Percentiles rank a stretch among this genome's conserved stretches.
Evolutionary conservation across 2,113 vertebrate species (phyloP).

Genomic region (Ammospiza caudacuta): DNA sequence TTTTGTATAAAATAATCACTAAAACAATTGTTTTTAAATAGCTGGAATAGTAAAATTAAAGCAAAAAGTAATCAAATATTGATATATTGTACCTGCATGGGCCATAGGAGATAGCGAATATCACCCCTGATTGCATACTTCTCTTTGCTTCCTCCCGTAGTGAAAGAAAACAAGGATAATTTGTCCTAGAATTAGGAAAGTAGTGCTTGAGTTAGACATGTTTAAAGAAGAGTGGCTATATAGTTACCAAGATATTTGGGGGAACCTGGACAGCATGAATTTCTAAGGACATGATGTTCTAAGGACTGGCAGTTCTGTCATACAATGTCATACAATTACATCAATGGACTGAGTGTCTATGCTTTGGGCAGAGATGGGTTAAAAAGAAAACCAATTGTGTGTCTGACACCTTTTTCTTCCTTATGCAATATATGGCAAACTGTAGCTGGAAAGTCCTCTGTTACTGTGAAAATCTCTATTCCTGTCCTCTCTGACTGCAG

Average conservation of each 20-base stretch:
- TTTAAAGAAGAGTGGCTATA: neutral
- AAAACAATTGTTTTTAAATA: neutral
- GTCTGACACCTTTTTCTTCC: neutral
- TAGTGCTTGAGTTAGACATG: neutral
- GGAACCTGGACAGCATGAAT: neutral
- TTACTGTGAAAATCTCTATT: neutral
- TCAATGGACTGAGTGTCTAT: neutral
- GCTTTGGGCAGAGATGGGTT: neutral
- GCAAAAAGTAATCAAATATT: neutral
- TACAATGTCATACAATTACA: neutral
- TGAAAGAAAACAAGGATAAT: constrained; percentile 74
- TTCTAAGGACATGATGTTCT: neutral
- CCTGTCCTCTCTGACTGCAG: neutral
- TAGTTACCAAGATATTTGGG: neutral
- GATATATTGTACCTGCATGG: constrained; percentile 70
- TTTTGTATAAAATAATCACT: neutral
- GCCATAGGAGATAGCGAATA: constrained; percentile 74
- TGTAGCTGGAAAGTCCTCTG: neutral
- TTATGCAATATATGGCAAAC: neutral
- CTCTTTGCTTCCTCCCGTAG: constrained; percentile 63
- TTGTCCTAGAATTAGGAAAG: constrained; percentile 65
- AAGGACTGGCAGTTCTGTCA: neutral
- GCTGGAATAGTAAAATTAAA: neutral
- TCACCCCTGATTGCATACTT: constrained; percentile 48
- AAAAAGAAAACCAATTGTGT: neutral